phyloP scores from a whole-genome alignment of 2,113 vertebrate genomes.

The Perca schrenkii region DNA sequence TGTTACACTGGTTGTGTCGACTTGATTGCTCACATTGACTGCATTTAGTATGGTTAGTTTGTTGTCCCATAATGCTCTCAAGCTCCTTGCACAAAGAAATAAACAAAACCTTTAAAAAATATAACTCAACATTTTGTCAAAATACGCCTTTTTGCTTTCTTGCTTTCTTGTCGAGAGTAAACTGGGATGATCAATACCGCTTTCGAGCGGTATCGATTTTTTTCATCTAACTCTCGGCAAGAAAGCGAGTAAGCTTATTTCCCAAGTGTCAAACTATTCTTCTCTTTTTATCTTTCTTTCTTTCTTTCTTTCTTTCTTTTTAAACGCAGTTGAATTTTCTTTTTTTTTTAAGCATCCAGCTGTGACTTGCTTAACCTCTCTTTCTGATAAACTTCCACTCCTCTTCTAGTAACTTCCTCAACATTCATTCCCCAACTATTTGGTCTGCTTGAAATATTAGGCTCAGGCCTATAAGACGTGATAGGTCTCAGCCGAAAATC shows the following conservation, averaged over 20 bases:
- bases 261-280: background rate
- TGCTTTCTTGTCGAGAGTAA: background rate
- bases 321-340: background rate
- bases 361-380: background rate
- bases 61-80: constrained; percentile 27
- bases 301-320: too few relatives aligned
- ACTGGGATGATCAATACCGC: background rate
- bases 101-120: constrained; percentile 7
- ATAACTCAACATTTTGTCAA: background rate
- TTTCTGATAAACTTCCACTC: constrained; percentile 25
- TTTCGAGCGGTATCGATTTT: background rate
- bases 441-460: constrained; percentile 33
- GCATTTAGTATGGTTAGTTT: constrained; percentile 10
- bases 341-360: background rate
- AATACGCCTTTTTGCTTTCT: background rate
- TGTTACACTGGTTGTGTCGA: constrained; percentile 28
- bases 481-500: constrained; percentile 34
- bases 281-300: background rate
- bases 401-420: constrained; percentile 26
- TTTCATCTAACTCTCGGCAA: background rate
- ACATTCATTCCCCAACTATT: constrained; percentile 40
- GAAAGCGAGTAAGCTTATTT: background rate
- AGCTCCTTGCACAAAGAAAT: constrained; percentile 2
- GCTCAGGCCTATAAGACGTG: constrained; percentile 7
- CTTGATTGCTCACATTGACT: constrained; percentile 36